These are phyloP conservation scores for Agelastica alni DNA, from an alignment of 2,888 invertebrate genomes.

Conservation along the genomic window DNA sequence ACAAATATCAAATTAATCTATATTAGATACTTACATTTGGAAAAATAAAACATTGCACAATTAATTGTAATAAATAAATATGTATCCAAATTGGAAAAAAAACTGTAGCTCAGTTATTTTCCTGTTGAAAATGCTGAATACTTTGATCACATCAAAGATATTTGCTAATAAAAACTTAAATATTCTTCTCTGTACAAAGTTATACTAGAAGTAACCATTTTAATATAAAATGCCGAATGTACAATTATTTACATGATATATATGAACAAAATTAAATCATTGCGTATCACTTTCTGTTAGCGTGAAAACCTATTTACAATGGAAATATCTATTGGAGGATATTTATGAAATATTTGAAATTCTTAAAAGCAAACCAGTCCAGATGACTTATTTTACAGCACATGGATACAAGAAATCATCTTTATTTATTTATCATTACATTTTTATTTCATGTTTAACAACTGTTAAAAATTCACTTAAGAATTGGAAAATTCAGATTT, in stretches of 20 bases:
- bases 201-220: slow-evolving; percentile 23
- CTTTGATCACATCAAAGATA: slow-evolving; percentile 38
- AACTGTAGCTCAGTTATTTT: slow-evolving; percentile 1
- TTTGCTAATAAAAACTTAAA: slow-evolving; percentile 34
- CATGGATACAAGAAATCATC: too few species aligned
- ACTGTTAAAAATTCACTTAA: too few species aligned
- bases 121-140: slow-evolving; percentile 16
- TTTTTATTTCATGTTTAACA: too few species aligned
- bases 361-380: too few species aligned
- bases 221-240: slow-evolving; percentile 32
- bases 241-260: slow-evolving; percentile 34
- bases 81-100: slow-evolving; percentile 8
- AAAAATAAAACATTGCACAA: slow-evolving; percentile 39
- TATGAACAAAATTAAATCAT: neutral
- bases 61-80: slow-evolving; percentile 20
- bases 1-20: slow-evolving; percentile 44
- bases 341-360: too few species aligned
- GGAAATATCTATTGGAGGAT: too few species aligned
- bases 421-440: too few species aligned
- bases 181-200: slow-evolving; percentile 32
- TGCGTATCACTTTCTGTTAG: too few species aligned
- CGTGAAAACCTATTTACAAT: too few species aligned
- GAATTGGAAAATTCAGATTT: too few species aligned
- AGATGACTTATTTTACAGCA: too few species aligned
- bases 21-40: slow-evolving; percentile 33